Evolutionary conservation across 1,140 invertebrate genomes (phyloP).

Genomic region (Drosophila parvula): DNA sequence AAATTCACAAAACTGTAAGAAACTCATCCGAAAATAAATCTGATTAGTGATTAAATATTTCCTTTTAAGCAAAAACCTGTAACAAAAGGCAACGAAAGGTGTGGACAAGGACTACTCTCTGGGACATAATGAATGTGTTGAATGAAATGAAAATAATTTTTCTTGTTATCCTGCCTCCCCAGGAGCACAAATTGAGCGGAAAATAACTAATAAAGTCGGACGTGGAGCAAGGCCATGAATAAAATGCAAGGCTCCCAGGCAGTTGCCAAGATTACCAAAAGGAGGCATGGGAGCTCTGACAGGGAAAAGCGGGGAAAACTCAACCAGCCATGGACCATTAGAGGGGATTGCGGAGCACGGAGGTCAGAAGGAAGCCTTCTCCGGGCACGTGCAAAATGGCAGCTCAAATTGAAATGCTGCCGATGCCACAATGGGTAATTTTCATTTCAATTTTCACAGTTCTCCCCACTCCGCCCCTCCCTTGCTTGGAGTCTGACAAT

Average conservation of each 20-base stretch:
- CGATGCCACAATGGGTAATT: slow-evolving; percentile 82
- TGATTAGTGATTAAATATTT: slow-evolving; percentile 4
- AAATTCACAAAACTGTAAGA: not conserved
- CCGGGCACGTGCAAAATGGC: slow-evolving; percentile 75
- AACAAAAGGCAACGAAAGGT: slow-evolving; percentile 18
- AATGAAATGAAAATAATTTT: slow-evolving; percentile 84
- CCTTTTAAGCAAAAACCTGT: not conserved
- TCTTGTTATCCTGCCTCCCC: slow-evolving; percentile 81
- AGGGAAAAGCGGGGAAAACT: slow-evolving; percentile 24
- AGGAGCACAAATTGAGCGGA: slow-evolving; percentile 80
- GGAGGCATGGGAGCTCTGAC: slow-evolving; percentile 2
- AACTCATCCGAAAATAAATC: not conserved
- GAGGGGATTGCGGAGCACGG: not conserved
- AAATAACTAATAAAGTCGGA: slow-evolving; percentile 84
- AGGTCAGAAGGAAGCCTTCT: slow-evolving; percentile 30
- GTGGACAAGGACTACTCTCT: slow-evolving; percentile 10
- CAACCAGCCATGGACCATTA: slow-evolving; percentile 51
- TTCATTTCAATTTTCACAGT: slow-evolving; percentile 83
- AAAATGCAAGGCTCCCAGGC: slow-evolving; percentile 60
- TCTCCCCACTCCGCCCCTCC: slow-evolving; percentile 29
- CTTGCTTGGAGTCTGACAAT: slow-evolving; percentile 25
- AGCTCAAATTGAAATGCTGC: slow-evolving; percentile 76
- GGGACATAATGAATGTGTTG: slow-evolving; percentile 73
- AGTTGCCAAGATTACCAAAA: slow-evolving; percentile 46
- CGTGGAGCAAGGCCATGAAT: slow-evolving; percentile 69